These are phyloP conservation scores for Montipora cactus DNA, from an alignment of 64 coral and sea anemone species.

Conservation along the genomic window DNA sequence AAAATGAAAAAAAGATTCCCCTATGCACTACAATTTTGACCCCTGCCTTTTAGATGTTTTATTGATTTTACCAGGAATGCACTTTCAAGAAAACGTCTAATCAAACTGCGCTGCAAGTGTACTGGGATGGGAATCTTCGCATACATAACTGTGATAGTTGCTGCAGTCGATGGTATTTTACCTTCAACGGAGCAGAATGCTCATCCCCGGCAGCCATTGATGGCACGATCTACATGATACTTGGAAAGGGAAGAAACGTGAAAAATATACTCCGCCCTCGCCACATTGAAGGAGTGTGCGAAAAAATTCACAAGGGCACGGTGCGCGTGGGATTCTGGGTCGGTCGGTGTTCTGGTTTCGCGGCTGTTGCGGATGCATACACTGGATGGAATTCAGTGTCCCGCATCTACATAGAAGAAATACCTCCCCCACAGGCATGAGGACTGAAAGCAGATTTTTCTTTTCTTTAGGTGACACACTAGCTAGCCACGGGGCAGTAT, in stretches of 20 bases:
- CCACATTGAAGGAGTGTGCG: neutral
- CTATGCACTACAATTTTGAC: no score
- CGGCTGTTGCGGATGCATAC: no score
- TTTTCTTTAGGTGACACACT: no score
- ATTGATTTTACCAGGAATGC: neutral
- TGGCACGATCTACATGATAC: neutral
- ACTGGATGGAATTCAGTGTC: no score
- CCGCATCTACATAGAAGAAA: no score
- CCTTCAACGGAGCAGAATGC: no score
- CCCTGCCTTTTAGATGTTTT: neutral
- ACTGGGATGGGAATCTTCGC: neutral
- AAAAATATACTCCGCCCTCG: neutral
- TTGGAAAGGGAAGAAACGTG: neutral
- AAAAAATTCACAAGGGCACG: neutral
- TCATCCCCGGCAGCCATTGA: neutral
- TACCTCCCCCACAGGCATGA: no score
- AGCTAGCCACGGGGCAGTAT: no score
- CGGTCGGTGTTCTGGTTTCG: no score
- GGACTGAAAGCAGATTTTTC: no score
- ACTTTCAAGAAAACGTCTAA: neutral
- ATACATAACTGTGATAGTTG: rapidly evolving
- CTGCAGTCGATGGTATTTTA: neutral
- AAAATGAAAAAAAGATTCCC: no score
- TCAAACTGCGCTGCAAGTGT: neutral
- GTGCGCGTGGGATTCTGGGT: no score